Evolutionary conservation across 2,888 invertebrate species (phyloP), one percentile per base, ranked within the genome.

Genomic region (Acheta domesticus): DNA sequence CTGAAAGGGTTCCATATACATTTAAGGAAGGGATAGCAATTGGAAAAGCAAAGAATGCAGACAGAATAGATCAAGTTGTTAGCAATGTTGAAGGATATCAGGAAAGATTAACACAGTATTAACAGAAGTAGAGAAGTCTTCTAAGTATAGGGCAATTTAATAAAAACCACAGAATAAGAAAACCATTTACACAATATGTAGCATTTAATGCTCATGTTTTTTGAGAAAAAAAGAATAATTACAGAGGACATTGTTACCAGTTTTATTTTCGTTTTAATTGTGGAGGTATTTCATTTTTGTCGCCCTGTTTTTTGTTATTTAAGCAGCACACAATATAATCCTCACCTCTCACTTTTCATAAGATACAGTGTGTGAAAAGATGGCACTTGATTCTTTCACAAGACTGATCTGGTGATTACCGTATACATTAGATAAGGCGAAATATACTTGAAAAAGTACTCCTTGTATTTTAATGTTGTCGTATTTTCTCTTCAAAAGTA

Each of bases 361-460:
- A 80, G 76, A 79, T 79, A 79, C 78, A 81, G 77, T 74, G 62
- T 62, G 62, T 62, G 81, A 81, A 78, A 76, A 81, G 78, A 76
- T 81, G 81, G 81, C 75, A 76, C 79, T 77, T 76, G 78, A 75
- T 79, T 62, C 62, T 62, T 62, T 76, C 74, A 80, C 80, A 81
- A 79, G 80, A 80, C 76, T 78, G 73, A 77, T 75, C 73, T 81
- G 75, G 78, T 81, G 80, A 77, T 78, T 76, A 79, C 80, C 91
- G 91, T 91, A 91, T 91, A 91, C 91, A 90, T 91, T 90, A 90
- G 89, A 89, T 91, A 91, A 91, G 91, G 91, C 91, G 89, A 87
- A 86, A 87, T 87, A 87, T 87, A 86, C 86, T 82, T 62, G 62
- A 62, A n/a, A 62, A 62, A 62, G 62, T 62, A 19, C 78, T 80